A percentile compares a stretch with the other conserved stretches of the same genome.
Evolutionary conservation across 1,140 invertebrate genomes (phyloP).

Genomic region (Drosophila micromelanica): DNA sequence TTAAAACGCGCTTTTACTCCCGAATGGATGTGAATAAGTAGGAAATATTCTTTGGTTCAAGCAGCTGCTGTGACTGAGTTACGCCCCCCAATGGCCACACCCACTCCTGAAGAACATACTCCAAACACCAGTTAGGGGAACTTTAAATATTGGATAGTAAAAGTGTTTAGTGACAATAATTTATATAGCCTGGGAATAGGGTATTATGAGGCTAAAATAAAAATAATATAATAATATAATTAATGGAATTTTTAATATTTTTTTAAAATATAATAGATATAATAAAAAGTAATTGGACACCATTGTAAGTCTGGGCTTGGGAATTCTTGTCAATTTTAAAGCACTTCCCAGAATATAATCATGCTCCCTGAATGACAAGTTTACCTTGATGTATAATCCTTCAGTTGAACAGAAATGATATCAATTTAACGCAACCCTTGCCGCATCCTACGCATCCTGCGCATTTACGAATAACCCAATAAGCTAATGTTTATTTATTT

Average conservation of each 20-base stretch:
- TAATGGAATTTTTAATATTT: too few species aligned
- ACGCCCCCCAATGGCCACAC: slow-evolving; percentile 25
- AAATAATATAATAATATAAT: too few species aligned
- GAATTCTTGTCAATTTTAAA: too few species aligned
- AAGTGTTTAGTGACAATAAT: too few species aligned
- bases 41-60: slow-evolving; percentile 15
- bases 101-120: background rate
- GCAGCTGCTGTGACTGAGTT: slow-evolving; percentile 21
- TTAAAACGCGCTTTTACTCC: slow-evolving; percentile 32
- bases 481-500: slow-evolving; percentile 60
- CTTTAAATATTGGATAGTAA: too few species aligned
- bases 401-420: slow-evolving; percentile 36
- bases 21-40: slow-evolving; percentile 31
- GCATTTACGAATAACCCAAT: slow-evolving; percentile 45
- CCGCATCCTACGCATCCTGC: slow-evolving; percentile 38
- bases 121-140: too few species aligned
- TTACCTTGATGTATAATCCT: background rate
- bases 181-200: too few species aligned
- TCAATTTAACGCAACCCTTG: slow-evolving; percentile 15
- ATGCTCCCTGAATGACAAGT: background rate
- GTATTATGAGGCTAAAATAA: too few species aligned
- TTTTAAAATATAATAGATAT: too few species aligned
- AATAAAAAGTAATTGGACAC: too few species aligned
- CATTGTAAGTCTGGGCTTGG: too few species aligned
- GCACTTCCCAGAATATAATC: too few species aligned